Base-by-base conservation (phyloP, 2,113 vertebrate genomes). In the Oncorhynchus gorbuscha region DNA sequence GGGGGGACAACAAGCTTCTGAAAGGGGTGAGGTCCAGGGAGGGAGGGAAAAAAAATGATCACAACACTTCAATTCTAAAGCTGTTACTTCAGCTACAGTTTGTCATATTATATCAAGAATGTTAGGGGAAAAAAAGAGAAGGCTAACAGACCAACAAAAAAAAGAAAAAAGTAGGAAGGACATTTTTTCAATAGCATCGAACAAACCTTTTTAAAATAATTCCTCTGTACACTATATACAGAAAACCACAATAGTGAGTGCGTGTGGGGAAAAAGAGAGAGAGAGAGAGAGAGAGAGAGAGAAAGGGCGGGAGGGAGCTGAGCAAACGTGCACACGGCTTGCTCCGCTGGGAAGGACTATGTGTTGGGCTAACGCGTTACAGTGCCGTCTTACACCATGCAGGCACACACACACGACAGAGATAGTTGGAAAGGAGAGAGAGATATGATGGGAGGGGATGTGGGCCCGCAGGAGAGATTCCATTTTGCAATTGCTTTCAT, bases 141-240 rank as follows among this genome's bases (percentile, higher is more conserved):
- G 83, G 84, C 85, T 84, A 90, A 86, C 82, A 88, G 87, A 88
- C 87, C 69, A n/a, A 81, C n/a, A 78, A 73, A 88, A 86, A 81
- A 88, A 85, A 87, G 82, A 80, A 90, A 90, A 28, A 28, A 28
- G 3, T 87, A 2, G 71, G 72, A 75, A 85, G 65, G 83, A 80
- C 83, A 80, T 55, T 13, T 71, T 76, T 89, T 76, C 79, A 81
- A 91, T 89, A 88, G 89, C 92, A 92, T 92, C 83, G 88, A 89
- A 89, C 89, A 91, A 91, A 85, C 87, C 90, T 91, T 67, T 95
- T 97, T 95, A 95, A 96, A 96, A 95, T 95, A 93, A 95, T 94
- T 95, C 93, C 93, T 94, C 95, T 97, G 95, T 97, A 97, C 96
- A 97, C 81, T 97, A 97, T 97, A 92, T 97, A 97, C 97, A 98